phyloP scores from a whole-genome alignment of 2,888 invertebrate genomes.

The Polydrusus pterygomalis region DNA sequence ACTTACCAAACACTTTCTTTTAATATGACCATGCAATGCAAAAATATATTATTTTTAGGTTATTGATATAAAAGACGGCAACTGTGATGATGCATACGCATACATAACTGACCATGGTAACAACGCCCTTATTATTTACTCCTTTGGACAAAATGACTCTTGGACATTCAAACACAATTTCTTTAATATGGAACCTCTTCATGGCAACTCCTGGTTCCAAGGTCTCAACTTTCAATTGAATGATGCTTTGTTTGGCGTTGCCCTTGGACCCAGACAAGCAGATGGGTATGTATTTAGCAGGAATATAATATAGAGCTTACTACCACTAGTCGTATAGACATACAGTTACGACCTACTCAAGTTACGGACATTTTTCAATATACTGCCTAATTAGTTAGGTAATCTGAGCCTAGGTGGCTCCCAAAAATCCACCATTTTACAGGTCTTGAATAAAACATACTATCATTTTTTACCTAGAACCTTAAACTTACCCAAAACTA shows the following conservation, averaged over 20 bases:
- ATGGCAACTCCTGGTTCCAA: conserved; percentile 3
- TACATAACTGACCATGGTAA: not conserved
- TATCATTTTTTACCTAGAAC: no score
- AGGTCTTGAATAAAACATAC: no score
- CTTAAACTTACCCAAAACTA: no score
- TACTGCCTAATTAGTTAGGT: no score
- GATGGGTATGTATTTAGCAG: not conserved
- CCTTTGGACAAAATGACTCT: not conserved
- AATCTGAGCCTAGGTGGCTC: no score
- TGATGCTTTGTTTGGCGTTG: not conserved
- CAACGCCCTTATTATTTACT: not conserved
- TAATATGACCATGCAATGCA: no score
- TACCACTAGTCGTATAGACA: no score
- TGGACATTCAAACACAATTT: not conserved
- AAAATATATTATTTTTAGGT: not conserved
- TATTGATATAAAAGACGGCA: not conserved
- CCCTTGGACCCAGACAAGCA: not conserved
- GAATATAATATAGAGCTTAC: no score
- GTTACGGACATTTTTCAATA: no score
- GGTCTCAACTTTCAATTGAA: not conserved
- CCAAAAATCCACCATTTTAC: no score
- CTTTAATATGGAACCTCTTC: not conserved
- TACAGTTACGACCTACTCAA: no score
- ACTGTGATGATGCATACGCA: not conserved
- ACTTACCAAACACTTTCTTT: not conserved